Evolutionary conservation across 2,888 invertebrate species (phyloP).

Genomic region (Cosmorhoe ocellata): DNA sequence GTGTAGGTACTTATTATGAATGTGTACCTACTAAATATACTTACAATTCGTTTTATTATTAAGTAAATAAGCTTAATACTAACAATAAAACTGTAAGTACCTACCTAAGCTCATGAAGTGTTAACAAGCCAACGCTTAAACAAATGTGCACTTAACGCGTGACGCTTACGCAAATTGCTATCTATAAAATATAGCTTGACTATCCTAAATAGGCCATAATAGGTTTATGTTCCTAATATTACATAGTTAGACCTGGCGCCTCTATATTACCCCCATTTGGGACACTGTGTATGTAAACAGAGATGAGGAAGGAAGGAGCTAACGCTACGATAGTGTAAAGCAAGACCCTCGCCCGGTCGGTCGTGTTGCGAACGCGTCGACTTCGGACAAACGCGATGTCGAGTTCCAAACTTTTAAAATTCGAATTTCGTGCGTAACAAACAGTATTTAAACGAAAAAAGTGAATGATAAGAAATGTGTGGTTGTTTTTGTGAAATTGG

Average conservation of each 20-base stretch:
- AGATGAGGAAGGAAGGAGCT: constrained; percentile 71
- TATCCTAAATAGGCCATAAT: constrained; percentile 46
- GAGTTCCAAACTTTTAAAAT: constrained; percentile 56
- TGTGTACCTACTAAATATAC: no score
- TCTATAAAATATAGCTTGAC: constrained; percentile 37
- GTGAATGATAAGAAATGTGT: constrained; percentile 23
- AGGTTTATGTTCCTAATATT: constrained; percentile 55
- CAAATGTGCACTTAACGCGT: constrained; percentile 27
- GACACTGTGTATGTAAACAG: constrained; percentile 71
- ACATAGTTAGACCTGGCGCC: constrained; percentile 62
- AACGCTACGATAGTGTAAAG: constrained; percentile 62
- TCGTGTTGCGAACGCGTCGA: constrained; percentile 56
- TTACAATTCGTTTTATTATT: no score
- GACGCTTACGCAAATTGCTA: constrained; percentile 37
- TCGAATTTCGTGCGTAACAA: constrained; percentile 12
- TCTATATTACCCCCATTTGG: constrained; percentile 70
- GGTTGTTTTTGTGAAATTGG: constrained; percentile 41
- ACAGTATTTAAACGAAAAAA: constrained; percentile 5
- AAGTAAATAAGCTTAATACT: no score
- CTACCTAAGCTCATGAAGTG: constrained; percentile 26
- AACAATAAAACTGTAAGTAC: no score
- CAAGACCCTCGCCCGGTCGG: constrained; percentile 63
- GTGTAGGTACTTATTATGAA: no score
- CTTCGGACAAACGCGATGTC: constrained; percentile 44
- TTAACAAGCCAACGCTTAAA: constrained; percentile 37